Percentiles rank a stretch among this genome's conserved stretches.
These are phyloP conservation scores for Hoplodrina ambigua DNA, from an alignment of 2,888 invertebrate species.

Conservation along the genomic window DNA sequence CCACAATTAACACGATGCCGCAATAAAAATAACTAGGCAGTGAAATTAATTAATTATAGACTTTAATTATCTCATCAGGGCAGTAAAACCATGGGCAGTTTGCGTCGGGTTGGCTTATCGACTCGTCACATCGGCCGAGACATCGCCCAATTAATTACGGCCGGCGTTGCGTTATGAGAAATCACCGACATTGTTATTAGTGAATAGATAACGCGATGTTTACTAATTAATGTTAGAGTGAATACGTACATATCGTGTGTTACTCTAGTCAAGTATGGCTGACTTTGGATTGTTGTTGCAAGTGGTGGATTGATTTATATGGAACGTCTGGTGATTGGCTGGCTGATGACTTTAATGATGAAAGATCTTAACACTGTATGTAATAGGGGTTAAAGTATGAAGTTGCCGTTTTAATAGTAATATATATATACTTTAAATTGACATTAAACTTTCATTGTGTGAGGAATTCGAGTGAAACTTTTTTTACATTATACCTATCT, in stretches of 20 bases:
- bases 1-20: constrained; percentile 78
- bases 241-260: constrained; percentile 34
- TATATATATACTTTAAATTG: too few relatives aligned
- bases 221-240: constrained; percentile 65
- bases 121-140: constrained; percentile 83
- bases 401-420: too few relatives aligned
- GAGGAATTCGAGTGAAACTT: too few relatives aligned
- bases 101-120: constrained; percentile 81
- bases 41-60: constrained; percentile 87
- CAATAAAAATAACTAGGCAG: constrained; percentile 83
- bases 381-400: too few relatives aligned
- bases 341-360: too few relatives aligned
- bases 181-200: constrained; percentile 78
- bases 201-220: constrained; percentile 63
- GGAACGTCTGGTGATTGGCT: not conserved
- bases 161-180: constrained; percentile 79
- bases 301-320: not conserved
- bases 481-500: too few relatives aligned
- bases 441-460: too few relatives aligned
- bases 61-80: constrained; percentile 88
- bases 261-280: constrained; percentile 4
- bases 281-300: not conserved
- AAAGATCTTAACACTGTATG: too few relatives aligned
- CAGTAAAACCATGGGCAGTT: constrained; percentile 82
- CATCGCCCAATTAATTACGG: constrained; percentile 74